These are phyloP conservation scores for Zenarchopterus dispar DNA, from an alignment of 2,797 vertebrate genomes.

Conservation along the genomic window DNA sequence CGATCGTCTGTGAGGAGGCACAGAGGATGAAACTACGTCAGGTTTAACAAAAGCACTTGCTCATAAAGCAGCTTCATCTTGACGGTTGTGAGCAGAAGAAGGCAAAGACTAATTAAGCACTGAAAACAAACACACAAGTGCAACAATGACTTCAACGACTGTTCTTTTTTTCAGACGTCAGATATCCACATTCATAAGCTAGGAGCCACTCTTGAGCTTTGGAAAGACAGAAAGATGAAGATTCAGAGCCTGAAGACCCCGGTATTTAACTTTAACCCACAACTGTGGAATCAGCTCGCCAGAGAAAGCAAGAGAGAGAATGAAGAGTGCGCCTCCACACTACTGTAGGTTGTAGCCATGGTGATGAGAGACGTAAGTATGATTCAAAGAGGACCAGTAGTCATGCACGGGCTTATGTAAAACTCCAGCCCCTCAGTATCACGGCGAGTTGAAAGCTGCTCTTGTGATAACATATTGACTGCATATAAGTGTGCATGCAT, in stretches of 20 bases:
- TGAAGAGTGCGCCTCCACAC: constrained; percentile 73
- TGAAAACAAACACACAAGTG: constrained; percentile 15
- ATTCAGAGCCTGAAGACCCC: constrained; percentile 53
- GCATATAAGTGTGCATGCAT: constrained; percentile 4
- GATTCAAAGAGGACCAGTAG: constrained; percentile 72
- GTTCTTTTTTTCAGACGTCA: constrained; percentile 9
- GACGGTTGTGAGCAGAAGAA: constrained; percentile 4
- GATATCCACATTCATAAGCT: constrained; percentile 30
- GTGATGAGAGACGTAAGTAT: constrained; percentile 76
- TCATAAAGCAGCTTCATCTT: neutral
- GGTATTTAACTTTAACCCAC: constrained; percentile 64
- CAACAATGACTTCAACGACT: constrained; percentile 11
- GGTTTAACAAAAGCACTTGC: constrained; percentile 1
- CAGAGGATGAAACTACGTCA: neutral
- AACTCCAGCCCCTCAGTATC: constrained; percentile 53
- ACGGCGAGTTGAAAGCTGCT: constrained; percentile 30
- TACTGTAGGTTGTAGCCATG: constrained; percentile 80
- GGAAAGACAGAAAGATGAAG: constrained; percentile 30
- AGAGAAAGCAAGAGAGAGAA: constrained; percentile 59
- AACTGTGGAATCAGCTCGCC: constrained; percentile 52
- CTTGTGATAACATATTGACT: constrained; percentile 12
- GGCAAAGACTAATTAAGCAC: constrained; percentile 11
- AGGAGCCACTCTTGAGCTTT: constrained; percentile 12
- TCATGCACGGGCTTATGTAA: constrained; percentile 79
- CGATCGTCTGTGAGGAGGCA: constrained; percentile 67